Evolutionary conservation across 2,113 vertebrate species (phyloP), one percentile per base, ranked within the genome.

Genomic region (Bettongia penicillata): DNA sequence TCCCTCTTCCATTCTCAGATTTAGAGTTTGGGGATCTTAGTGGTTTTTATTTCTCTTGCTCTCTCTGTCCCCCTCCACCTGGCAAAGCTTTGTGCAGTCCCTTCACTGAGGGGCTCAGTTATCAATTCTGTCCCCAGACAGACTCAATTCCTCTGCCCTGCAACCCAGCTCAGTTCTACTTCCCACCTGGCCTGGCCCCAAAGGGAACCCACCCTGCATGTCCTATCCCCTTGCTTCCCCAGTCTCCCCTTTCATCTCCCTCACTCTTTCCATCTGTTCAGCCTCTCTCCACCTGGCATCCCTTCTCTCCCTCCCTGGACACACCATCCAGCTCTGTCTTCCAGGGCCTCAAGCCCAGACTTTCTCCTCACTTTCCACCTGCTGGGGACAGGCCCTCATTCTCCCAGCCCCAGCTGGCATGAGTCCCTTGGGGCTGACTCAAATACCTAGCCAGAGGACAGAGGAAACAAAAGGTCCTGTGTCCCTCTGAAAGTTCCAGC

Each of bases 401-500:
- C n/a, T 51, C 47, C 16, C 19, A 84, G 68, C 16, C n/a, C n/a
- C 68, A 43, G 68, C n/a, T 84, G 68, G 16, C 68, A 84, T n/a
- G 28, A 1, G 37, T 14, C 0, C 5, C 50, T 37, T 55, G 0
- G n/a, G 0, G 0, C 43, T 91, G 94, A 51, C 92, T 90, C 53
- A 10, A 49, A 24, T 91, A 52, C 95, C 95, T 92, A 25, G 0
- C n/a, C 37, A 50, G 50, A 89, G 31, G n/a, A 28, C 0, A 0
- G 7, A 2, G 11, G 93, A 25, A 90, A 94, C 90, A 94, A 91
- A 96, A 90, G 95, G 68, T 89, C 93, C 94, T 48, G 90, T 22
- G 43, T 0, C 19, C 55, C 14, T 90, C 52, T 93, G 57, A 22
- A 91, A 68, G 92, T 94, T 47, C 91, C 51, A n/a, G 31, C 5